These are phyloP conservation scores for Sympetrum striolatum DNA, from an alignment of 2,888 invertebrate species.

Conservation along the genomic window DNA sequence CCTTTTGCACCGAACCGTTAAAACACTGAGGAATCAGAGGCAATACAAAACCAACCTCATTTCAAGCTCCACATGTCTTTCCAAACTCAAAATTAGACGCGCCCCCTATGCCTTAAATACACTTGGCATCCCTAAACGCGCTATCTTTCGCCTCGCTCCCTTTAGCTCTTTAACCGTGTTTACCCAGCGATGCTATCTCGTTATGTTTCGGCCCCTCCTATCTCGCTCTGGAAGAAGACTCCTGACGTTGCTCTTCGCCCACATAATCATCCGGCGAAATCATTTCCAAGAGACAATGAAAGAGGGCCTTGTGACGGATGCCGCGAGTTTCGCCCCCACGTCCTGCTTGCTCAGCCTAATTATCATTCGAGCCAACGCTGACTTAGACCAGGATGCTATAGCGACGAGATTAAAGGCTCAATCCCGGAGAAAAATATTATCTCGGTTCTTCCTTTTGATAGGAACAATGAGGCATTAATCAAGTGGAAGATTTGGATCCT, in stretches of 20 bases:
- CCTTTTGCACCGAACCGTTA: no score
- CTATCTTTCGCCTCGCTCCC: not conserved
- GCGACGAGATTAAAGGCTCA: not conserved
- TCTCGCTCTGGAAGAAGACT: not conserved
- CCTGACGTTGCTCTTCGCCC: not conserved
- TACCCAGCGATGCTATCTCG: no score
- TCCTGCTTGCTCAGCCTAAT: not conserved
- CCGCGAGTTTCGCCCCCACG: not conserved
- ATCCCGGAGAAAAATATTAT: not conserved
- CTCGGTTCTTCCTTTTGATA: not conserved
- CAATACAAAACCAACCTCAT: no score
- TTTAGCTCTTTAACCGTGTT: not conserved
- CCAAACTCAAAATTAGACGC: no score
- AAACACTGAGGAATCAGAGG: no score
- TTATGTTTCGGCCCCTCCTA: not conserved
- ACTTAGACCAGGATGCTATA: no score
- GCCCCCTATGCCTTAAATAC: not conserved
- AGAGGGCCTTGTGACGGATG: not conserved
- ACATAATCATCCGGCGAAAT: not conserved
- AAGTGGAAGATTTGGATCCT: not conserved
- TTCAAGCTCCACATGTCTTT: no score
- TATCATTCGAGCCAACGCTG: not conserved
- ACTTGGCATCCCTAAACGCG: not conserved
- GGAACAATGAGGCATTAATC: not conserved
- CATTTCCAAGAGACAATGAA: not conserved